Conservation (phyloP, 2,797 vertebrate species). For the Hipposideros larvatus region DNA sequence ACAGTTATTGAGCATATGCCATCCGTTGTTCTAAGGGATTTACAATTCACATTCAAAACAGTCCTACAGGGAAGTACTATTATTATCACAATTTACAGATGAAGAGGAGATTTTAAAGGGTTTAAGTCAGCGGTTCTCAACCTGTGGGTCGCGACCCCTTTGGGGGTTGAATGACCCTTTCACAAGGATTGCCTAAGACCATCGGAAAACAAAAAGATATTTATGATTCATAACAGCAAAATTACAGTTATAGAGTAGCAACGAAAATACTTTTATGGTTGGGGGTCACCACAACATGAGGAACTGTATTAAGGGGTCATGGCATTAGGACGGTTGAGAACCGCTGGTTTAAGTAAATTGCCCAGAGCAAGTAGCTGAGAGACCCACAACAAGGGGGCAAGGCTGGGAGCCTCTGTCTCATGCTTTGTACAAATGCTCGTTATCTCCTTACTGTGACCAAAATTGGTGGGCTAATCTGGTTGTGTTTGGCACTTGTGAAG, state of each 20-base stretch:
- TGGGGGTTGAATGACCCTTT: too few species aligned
- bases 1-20: not conserved
- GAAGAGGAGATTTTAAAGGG: not conserved
- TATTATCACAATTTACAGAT: not conserved
- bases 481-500: not conserved
- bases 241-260: too few species aligned
- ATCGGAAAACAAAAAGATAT: too few species aligned
- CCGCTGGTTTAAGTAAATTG: not conserved
- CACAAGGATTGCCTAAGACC: too few species aligned
- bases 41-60: not conserved
- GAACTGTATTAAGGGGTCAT: too few species aligned
- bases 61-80: not conserved
- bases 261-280: too few species aligned
- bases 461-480: too few species aligned
- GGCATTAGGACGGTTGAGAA: too few species aligned
- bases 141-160: too few species aligned
- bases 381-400: not conserved
- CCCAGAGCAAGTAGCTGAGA: not conserved
- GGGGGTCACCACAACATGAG: too few species aligned
- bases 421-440: not conserved
- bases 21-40: not conserved
- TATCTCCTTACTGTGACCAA: not conserved
- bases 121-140: too few species aligned
- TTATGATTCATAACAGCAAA: too few species aligned
- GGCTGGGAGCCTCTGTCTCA: not conserved